Evolutionary conservation across 2,797 vertebrate species (phyloP), one percentile per base, ranked within the genome.

Genomic region (Craterocephalus amniculus): DNA sequence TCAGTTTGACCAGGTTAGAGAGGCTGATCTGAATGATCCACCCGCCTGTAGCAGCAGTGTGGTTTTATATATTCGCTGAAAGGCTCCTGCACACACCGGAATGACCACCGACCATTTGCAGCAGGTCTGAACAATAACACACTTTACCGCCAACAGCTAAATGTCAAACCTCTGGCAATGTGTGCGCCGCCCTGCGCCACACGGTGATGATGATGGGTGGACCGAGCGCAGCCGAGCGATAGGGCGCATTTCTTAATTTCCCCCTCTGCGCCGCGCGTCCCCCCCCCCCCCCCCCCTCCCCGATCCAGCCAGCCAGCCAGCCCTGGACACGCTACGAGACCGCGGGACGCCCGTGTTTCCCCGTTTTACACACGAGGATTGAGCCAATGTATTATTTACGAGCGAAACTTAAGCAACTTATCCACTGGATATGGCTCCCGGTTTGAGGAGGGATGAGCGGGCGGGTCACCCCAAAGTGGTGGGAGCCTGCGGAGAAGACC

Each of bases 331-430:
- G 79, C 84, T 81, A 88, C 85, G 74, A 85, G 82, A 85, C 86
- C 83, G 78, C 82, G 82, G 85, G 74, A 83, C 81, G 75, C 79
- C 81, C 68, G 72, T 74, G 72, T 63, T 70, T 63, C 24, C 48
- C 80, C 74, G 70, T 79, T 84, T 84, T 79, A 70, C 79, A 56
- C 84, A 67, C 86, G 55, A 71, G 79, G 87, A 85, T 85, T 79
- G 92, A 91, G 90, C 94, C 90, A 73, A 95, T 95, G 94, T 88
- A 93, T 94, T 91, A 92, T 94, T 91, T 86, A 92, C 89, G 88
- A 88, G 77, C 84, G 70, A 89, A 86, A 91, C 87, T 92, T 91
- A 85, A 83, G 80, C 89, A 85, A 90, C 90, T 90, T 87, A 72
- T 92, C 83, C 89, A 72, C 81, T 89, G 93, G 91, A 93, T 89